Percentiles rank a stretch among this genome's conserved stretches.
phyloP scores from a whole-genome alignment of 1,140 invertebrate species.

The Drosophila malerkotliana region DNA sequence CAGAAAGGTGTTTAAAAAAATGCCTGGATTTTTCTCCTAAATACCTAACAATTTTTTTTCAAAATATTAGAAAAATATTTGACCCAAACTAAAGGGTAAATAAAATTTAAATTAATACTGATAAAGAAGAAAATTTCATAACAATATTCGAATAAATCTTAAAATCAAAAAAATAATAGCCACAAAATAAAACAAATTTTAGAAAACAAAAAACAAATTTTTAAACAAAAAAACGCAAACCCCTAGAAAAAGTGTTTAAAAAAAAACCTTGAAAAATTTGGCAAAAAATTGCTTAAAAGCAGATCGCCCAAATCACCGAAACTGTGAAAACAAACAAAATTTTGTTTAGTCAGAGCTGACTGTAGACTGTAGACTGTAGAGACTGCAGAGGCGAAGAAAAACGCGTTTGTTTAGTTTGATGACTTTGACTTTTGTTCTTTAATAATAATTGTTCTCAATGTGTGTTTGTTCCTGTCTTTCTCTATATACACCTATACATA shows the following conservation, averaged over 20 bases:
- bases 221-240: not conserved
- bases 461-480: constrained; percentile 23
- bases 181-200: not conserved
- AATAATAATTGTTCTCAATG: constrained; percentile 25
- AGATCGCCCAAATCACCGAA: not conserved
- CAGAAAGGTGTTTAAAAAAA: too few species aligned
- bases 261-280: not conserved
- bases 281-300: not conserved
- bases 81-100: too few species aligned
- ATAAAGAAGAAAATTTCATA: too few species aligned
- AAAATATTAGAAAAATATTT: too few species aligned
- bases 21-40: too few species aligned
- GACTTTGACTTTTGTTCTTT: constrained; percentile 30
- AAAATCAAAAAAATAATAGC: too few species aligned
- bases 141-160: too few species aligned
- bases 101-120: too few species aligned
- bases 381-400: not conserved
- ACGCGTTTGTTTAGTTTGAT: constrained; percentile 10
- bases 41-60: too few species aligned
- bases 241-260: not conserved
- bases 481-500: not conserved
- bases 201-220: not conserved
- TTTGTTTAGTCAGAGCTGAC: not conserved
- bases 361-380: not conserved
- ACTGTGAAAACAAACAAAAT: not conserved